Conservation (phyloP, 2,797 vertebrate genomes). For the Scyliorhinus canicula region DNA sequence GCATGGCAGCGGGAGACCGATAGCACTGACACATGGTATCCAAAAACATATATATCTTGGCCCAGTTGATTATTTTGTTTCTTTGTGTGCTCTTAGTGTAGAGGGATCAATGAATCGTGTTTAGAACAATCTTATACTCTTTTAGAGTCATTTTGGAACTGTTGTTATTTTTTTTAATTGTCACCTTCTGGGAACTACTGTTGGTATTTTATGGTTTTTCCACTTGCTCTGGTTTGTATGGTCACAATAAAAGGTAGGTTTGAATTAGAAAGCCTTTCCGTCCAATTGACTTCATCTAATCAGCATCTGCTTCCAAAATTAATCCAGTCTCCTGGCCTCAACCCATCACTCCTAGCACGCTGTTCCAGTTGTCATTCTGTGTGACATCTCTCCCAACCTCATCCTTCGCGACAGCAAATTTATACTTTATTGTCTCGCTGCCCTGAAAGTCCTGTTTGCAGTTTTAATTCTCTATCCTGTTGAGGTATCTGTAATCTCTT, state of each 20-base stretch:
- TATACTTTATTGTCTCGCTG: background rate
- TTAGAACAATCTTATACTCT: background rate
- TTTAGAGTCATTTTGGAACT: background rate
- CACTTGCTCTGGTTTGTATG: background rate
- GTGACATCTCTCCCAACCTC: background rate
- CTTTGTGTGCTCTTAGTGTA: background rate
- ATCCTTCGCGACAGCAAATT: background rate
- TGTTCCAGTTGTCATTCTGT: background rate
- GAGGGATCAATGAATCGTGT: background rate
- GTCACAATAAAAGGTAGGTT: background rate
- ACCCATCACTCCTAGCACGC: background rate
- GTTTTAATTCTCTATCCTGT: background rate
- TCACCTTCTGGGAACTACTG: background rate
- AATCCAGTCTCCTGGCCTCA: background rate
- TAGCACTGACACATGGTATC: background rate
- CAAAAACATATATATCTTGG: background rate
- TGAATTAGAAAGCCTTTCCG: background rate
- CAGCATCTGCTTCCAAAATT: background rate
- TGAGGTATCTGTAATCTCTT: background rate
- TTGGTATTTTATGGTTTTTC: background rate
- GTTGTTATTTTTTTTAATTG: background rate
- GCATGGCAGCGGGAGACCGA: background rate
- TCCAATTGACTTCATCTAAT: background rate
- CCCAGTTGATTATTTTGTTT: background rate
- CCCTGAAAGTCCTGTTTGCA: background rate